Conservation (phyloP, 2,888 invertebrate genomes). For the Chorisops tibialis region DNA sequence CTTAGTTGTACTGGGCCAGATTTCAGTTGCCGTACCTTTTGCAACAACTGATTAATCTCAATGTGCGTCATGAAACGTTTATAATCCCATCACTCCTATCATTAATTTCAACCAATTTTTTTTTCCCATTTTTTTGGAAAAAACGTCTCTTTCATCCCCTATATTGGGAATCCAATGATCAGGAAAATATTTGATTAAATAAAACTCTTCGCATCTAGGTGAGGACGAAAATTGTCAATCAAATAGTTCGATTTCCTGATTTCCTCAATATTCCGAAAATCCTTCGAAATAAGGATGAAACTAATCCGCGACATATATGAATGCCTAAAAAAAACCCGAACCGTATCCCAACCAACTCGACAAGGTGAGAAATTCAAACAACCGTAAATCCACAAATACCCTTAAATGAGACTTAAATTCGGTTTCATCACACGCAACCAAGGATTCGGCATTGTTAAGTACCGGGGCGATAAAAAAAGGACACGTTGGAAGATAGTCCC, state of each 20-base stretch:
- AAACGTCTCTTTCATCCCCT: no score
- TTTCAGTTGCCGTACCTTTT: no score
- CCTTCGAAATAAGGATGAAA: neutral
- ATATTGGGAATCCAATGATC: conserved; percentile 30
- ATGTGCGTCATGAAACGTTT: no score
- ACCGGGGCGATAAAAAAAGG: conserved; percentile 3
- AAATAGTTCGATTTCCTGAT: conserved; percentile 12
- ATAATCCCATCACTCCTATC: no score
- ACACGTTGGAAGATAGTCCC: conserved; percentile 8
- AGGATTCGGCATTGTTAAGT: neutral
- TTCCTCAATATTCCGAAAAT: conserved; percentile 1
- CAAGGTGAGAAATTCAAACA: conserved; percentile 36
- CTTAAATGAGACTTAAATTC: conserved; percentile 54
- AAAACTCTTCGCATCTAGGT: neutral
- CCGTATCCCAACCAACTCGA: conserved; percentile 10
- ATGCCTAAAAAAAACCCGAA: conserved; percentile 10
- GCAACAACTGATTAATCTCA: no score
- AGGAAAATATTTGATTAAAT: conserved; percentile 51
- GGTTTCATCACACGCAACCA: conserved; percentile 33
- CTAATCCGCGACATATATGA: conserved; percentile 11
- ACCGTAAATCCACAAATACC: conserved; percentile 52
- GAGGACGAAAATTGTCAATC: conserved; percentile 13
- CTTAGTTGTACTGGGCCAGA: no score
- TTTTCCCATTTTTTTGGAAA: no score
- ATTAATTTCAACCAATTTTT: no score